Conservation (phyloP, 2,797 vertebrate genomes). For the Danio jaintianensis region DNA sequence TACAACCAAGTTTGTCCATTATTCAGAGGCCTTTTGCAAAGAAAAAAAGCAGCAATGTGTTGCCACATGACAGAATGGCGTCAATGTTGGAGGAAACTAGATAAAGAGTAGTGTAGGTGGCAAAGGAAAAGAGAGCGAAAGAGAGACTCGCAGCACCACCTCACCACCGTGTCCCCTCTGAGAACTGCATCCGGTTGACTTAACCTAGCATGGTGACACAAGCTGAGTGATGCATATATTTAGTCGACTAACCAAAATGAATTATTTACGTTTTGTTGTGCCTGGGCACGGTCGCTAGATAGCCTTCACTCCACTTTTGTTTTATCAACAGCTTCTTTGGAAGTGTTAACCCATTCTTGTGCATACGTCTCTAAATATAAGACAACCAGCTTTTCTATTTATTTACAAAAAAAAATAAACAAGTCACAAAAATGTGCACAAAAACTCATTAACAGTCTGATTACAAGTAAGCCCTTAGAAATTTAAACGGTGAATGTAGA, state of each 20-base stretch:
- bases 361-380: not conserved
- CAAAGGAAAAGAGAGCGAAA: slow-evolving; percentile 63
- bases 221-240: slow-evolving; percentile 75
- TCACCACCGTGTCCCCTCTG: slow-evolving; percentile 78
- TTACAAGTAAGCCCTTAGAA: not conserved
- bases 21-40: slow-evolving; percentile 85
- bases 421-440: not conserved
- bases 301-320: slow-evolving; percentile 61
- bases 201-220: slow-evolving; percentile 71
- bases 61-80: slow-evolving; percentile 69
- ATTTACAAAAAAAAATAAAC: not conserved
- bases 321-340: slow-evolving; percentile 46
- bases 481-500: no score
- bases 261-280: slow-evolving; percentile 85
- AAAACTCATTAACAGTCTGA: not conserved
- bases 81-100: slow-evolving; percentile 38
- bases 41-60: slow-evolving; percentile 79
- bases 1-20: slow-evolving; percentile 82
- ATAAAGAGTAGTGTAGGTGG: slow-evolving; percentile 41
- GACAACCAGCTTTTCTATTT: not conserved
- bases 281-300: slow-evolving; percentile 69
- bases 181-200: slow-evolving; percentile 73
- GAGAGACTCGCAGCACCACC: slow-evolving; percentile 77
- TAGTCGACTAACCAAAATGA: slow-evolving; percentile 74
- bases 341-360: slow-evolving; percentile 48